Evolutionary conservation across 2,888 invertebrate species (phyloP).

Genomic region (Cartodere bifasciata): DNA sequence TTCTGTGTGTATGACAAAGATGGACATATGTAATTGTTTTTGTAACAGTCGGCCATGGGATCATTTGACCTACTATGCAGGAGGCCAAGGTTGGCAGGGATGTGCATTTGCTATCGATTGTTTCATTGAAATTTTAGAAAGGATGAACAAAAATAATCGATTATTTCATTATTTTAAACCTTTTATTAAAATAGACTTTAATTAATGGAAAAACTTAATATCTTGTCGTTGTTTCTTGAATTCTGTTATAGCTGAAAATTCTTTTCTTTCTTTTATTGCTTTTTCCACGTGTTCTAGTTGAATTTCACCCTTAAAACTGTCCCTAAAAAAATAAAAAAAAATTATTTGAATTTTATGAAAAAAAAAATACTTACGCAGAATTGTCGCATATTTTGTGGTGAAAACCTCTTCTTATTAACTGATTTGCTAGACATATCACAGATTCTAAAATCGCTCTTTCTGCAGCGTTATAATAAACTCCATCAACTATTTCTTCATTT

Average conservation of each 20-base stretch:
- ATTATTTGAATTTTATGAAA: too few relatives aligned
- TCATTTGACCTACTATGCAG: too few relatives aligned
- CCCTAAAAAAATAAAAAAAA: slow-evolving; percentile 9
- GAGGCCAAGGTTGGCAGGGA: too few relatives aligned
- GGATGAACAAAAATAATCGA: too few relatives aligned
- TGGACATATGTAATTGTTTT: too few relatives aligned
- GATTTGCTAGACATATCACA: slow-evolving; percentile 39
- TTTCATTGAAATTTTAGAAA: too few relatives aligned
- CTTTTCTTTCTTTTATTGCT: slow-evolving; percentile 9
- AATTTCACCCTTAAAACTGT: slow-evolving; percentile 2
- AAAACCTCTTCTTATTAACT: slow-evolving; percentile 31
- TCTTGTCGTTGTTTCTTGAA: slow-evolving; percentile 6
- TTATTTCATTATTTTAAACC: too few relatives aligned
- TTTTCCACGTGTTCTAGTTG: slow-evolving; percentile 4
- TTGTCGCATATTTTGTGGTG: too few relatives aligned
- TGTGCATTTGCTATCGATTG: too few relatives aligned
- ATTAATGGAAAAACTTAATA: slow-evolving; percentile 6
- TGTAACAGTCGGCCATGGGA: too few relatives aligned
- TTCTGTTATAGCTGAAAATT: slow-evolving; percentile 3
- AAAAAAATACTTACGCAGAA: too few relatives aligned
- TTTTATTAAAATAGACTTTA: background rate
- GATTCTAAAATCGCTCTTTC: slow-evolving; percentile 41
- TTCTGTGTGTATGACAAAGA: too few relatives aligned
- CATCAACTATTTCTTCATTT: slow-evolving; percentile 36
- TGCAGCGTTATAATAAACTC: slow-evolving; percentile 34